These are phyloP conservation scores for Ibidorhyncha struthersii DNA, from an alignment of 2,113 vertebrate genomes.

Conservation along the genomic window DNA sequence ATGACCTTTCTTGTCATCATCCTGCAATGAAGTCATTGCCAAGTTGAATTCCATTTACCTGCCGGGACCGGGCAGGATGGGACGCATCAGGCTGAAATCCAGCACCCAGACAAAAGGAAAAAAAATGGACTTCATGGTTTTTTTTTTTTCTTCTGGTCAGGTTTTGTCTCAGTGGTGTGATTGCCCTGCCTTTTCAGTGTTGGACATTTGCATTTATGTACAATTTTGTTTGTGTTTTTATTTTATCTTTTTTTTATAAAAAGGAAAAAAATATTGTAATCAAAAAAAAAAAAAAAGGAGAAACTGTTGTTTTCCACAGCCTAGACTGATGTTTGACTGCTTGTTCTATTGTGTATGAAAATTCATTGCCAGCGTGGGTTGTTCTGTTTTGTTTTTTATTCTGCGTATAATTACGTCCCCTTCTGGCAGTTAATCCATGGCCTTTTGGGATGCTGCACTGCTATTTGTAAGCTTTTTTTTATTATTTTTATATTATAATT, in stretches of 20 bases:
- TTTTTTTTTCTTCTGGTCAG: slow-evolving; percentile 73
- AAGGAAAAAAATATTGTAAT: slow-evolving; percentile 71
- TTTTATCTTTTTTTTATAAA: slow-evolving; percentile 86
- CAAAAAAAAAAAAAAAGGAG: slow-evolving; percentile 64
- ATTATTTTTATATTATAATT: slow-evolving; percentile 83
- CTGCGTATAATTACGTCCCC: slow-evolving; percentile 76
- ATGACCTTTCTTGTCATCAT: background rate
- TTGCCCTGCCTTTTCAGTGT: slow-evolving; percentile 82
- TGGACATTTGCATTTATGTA: slow-evolving; percentile 84
- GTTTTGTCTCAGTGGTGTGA: slow-evolving; percentile 78
- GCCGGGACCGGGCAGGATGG: slow-evolving; percentile 25
- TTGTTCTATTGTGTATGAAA: slow-evolving; percentile 76
- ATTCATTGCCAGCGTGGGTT: slow-evolving; percentile 75
- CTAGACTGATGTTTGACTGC: slow-evolving; percentile 67
- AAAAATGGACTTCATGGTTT: slow-evolving; percentile 64
- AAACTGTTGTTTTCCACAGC: slow-evolving; percentile 78
- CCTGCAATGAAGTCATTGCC: slow-evolving; percentile 40
- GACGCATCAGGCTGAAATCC: slow-evolving; percentile 54
- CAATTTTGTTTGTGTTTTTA: slow-evolving; percentile 86
- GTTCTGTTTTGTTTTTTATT: slow-evolving; percentile 76
- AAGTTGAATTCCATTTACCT: slow-evolving; percentile 35
- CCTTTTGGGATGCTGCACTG: slow-evolving; percentile 76
- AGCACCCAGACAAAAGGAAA: slow-evolving; percentile 71
- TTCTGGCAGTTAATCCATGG: slow-evolving; percentile 77
- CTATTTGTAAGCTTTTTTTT: slow-evolving; percentile 82